phyloP scores from a whole-genome alignment of 2,888 invertebrate species.

The Ennomos fuscantarius region DNA sequence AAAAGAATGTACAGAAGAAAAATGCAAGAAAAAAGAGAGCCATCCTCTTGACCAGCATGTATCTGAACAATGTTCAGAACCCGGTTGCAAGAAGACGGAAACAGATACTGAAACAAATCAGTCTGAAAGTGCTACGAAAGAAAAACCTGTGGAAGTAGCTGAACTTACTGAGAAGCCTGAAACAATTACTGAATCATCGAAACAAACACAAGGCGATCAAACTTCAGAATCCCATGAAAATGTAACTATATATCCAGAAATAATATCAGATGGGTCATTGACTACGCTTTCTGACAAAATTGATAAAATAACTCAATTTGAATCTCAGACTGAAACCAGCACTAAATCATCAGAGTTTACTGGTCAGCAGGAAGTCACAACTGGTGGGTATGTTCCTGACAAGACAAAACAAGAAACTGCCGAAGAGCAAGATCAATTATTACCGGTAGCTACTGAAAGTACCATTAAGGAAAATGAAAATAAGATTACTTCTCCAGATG shows the following conservation, averaged over 20 bases:
- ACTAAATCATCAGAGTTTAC: not conserved
- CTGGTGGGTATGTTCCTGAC: constrained; percentile 13
- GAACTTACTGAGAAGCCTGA: constrained; percentile 33
- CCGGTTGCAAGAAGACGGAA: constrained; percentile 44
- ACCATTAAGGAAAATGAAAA: constrained; percentile 25
- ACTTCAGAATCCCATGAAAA: constrained; percentile 6
- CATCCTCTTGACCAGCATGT: constrained; percentile 40
- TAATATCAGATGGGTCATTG: not conserved
- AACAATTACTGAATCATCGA: constrained; percentile 33
- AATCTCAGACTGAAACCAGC: constrained; percentile 9
- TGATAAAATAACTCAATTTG: constrained; percentile 8
- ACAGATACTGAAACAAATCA: constrained; percentile 17
- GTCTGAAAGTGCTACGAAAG: constrained; percentile 5
- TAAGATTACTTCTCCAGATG: constrained; percentile 1
- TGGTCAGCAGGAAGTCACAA: constrained; percentile 2
- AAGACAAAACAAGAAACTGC: constrained; percentile 6
- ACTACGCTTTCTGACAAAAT: constrained; percentile 4
- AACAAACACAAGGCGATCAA: not conserved
- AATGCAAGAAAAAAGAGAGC: constrained; percentile 60
- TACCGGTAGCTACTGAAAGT: constrained; percentile 12
- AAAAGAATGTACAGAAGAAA: constrained; percentile 57
- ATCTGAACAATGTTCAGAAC: constrained; percentile 51
- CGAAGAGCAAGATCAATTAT: constrained; percentile 7
- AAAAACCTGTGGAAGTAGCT: constrained; percentile 19
- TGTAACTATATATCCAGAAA: constrained; percentile 15